Evolutionary conservation across 2,797 vertebrate genomes (phyloP), one percentile per base, ranked within the genome.

Genomic region (Dipus sagitta): DNA sequence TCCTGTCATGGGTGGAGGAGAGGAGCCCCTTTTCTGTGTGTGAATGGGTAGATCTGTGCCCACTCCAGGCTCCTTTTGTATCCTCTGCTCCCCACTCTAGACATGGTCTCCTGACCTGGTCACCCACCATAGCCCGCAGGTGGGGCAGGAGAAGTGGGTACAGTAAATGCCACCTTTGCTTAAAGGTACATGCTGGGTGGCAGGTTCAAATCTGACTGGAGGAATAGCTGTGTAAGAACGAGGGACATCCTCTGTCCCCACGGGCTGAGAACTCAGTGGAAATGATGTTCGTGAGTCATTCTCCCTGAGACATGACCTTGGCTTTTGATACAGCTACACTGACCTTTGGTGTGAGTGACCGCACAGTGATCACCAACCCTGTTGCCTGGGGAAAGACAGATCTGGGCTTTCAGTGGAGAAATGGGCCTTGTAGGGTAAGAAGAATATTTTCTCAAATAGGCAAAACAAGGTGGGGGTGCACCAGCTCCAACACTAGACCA

Each of bases 41-140:
- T 54, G 10, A 52, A 11, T 0, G 3, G 21, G 38, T 30, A 78
- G 17, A 38, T 0, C 62, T 9, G 0, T 3, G 8, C 32, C 26
- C 11, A 1, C 2, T 75, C 30, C 1, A 18, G 54, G 26, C 6
- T 26, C 9, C 11, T 17, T 52, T 4, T 34, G 8, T 20, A 11
- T 54, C 32, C 72, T 68, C 13, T 3, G 0, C 0, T 34, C 5
- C 28, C 4, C 64, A 15, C 0, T 24, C 20, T 14, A 24, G 32
- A 60, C 4, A 28, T 18, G 0, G 7, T 5, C 54, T 72, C 84
- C 42, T 12, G 20, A 20, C 62, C 42, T 21, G 23, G 21, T 11
- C 28, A 21, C 34, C 80, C 1, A 23, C 34, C 1, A 18, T 12
- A 11, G 30, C 8, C n/a, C 23, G 20, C 28, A 23, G 79, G 21